Evolutionary conservation across 2,113 vertebrate species (phyloP).

Genomic region (Solenodon paradoxus): DNA sequence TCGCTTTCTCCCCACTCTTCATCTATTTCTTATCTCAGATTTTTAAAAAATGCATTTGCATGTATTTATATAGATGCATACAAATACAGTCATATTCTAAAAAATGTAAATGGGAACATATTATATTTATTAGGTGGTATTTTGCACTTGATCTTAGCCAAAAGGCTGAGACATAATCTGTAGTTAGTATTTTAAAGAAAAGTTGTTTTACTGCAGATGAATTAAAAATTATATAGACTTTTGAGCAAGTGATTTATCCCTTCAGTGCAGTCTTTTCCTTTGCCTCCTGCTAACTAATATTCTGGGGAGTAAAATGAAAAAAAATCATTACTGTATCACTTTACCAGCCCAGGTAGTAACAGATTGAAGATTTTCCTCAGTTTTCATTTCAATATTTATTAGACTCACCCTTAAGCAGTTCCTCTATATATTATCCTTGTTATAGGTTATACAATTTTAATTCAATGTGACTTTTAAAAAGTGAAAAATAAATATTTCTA

Average conservation of each 20-base stretch:
- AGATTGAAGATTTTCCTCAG: neutral
- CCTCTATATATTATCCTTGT: neutral
- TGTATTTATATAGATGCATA: neutral
- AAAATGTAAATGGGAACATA: neutral
- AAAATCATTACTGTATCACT: neutral
- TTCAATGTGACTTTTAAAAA: neutral
- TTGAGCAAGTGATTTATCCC: neutral
- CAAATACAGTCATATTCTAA: constrained; percentile 11
- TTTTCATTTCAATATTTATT: neutral
- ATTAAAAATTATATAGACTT: neutral
- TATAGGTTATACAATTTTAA: neutral
- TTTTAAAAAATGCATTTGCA: neutral
- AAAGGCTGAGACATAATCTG: too few relatives aligned
- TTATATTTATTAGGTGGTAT: neutral
- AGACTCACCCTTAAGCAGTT: neutral
- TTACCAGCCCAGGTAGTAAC: neutral
- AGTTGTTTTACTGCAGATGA: neutral
- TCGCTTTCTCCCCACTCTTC: neutral
- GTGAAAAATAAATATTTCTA: neutral
- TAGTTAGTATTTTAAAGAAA: constrained; percentile 38
- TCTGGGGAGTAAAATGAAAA: neutral
- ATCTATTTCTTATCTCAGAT: neutral
- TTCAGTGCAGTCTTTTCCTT: neutral
- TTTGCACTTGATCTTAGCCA: too few relatives aligned
- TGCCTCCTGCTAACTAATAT: neutral